A percentile compares a stretch with the other conserved stretches of the same genome.
phyloP scores from a whole-genome alignment of 92 coral and sea anemone species.

The Epizoanthus rinbou region DNA sequence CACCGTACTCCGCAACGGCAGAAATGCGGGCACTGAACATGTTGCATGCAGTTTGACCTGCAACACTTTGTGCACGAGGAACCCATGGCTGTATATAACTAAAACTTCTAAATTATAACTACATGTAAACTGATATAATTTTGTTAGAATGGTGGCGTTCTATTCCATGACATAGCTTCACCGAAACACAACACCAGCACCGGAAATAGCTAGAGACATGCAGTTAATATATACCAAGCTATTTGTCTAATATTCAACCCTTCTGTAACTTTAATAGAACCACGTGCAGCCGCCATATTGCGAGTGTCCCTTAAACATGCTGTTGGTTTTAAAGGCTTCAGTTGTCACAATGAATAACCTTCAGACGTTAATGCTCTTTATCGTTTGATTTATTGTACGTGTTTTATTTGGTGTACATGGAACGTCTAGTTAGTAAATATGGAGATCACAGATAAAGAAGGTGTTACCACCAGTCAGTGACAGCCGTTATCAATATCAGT shows the following conservation, averaged over 20 bases:
- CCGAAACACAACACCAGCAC: slow-evolving; percentile 19
- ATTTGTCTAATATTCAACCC: slow-evolving; percentile 11
- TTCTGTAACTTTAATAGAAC: no score
- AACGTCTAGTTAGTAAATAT: no score
- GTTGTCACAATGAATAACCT: no score
- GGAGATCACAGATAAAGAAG: no score
- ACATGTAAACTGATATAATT: not conserved
- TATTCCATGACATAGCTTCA: not conserved
- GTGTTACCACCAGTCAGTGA: no score
- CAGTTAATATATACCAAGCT: slow-evolving; percentile 10
- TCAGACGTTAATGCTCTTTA: no score
- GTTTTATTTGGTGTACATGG: no score
- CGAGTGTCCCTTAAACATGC: no score
- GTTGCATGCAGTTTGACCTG: slow-evolving; percentile 24
- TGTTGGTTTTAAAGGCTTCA: no score
- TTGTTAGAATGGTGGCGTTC: slow-evolving; percentile 1
- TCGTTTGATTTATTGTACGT: no score
- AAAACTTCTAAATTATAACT: not conserved
- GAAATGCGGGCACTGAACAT: not conserved
- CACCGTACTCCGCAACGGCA: slow-evolving; percentile 22
- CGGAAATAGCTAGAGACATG: not conserved
- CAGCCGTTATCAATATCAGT: no score
- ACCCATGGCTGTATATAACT: not conserved
- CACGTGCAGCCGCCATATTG: no score
- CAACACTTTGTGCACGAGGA: slow-evolving; percentile 15